Conservation (phyloP, 30 jellyfish, hydroid and myxozoan species). For the Aurelia aurita complex sp. Pacific region DNA sequence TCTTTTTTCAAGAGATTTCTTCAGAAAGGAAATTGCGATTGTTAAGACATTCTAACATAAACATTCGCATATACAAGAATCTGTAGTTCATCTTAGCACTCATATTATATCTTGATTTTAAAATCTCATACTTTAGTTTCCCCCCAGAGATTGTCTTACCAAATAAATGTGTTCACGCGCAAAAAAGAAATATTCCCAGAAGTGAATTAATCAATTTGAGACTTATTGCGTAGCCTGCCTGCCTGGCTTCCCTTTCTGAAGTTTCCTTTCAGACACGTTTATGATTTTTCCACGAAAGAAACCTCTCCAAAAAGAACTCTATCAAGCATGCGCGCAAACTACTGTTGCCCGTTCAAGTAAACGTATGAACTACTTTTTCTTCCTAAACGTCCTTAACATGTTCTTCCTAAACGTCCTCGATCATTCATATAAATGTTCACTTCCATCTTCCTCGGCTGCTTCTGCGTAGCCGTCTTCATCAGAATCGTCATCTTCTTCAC, state of each 20-base stretch:
- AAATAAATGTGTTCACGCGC: background rate
- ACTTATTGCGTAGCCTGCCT: conserved; percentile 10
- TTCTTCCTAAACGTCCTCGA: background rate
- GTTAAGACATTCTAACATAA: no score
- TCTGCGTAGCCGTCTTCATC: conserved; percentile 11
- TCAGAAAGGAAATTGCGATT: no score
- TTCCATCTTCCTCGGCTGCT: conserved; percentile 31
- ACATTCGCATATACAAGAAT: no score
- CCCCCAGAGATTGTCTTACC: background rate
- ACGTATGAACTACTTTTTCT: background rate
- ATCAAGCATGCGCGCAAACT: no score
- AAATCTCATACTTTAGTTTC: no score
- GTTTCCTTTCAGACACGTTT: background rate
- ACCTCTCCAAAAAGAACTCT: background rate
- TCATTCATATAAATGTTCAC: conserved; percentile 12
- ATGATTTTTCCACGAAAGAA: background rate
- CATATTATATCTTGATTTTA: no score
- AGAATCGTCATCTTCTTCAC: conserved; percentile 17
- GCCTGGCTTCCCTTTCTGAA: conserved; percentile 15
- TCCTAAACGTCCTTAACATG: background rate
- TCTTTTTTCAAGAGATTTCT: no score
- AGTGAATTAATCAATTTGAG: background rate
- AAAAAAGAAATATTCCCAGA: no score
- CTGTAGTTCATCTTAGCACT: no score
- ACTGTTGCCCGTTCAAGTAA: background rate